Conservation (phyloP, 1,140 invertebrate genomes). For the Drosophila mojavensis region DNA sequence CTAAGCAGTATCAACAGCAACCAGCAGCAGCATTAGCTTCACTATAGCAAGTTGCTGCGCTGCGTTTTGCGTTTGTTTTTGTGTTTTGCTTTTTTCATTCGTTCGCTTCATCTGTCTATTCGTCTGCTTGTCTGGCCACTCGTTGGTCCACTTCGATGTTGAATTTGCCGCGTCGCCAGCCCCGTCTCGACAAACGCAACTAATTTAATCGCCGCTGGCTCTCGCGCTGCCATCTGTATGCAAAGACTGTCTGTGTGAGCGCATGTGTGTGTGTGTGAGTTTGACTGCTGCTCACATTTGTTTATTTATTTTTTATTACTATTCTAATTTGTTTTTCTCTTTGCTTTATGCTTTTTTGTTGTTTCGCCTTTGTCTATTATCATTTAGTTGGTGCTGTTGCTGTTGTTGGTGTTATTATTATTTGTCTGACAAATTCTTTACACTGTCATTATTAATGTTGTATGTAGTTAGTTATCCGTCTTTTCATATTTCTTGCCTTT, state of each 20-base stretch:
- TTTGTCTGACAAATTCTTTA: slow-evolving; percentile 73
- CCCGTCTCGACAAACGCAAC: slow-evolving; percentile 36
- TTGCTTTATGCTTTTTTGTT: slow-evolving; percentile 21
- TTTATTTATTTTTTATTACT: slow-evolving; percentile 71
- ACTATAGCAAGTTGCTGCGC: slow-evolving; percentile 65
- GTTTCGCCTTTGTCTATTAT: slow-evolving; percentile 32
- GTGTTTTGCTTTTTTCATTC: slow-evolving; percentile 31
- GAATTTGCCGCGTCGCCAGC: slow-evolving; percentile 37
- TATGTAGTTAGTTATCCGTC: slow-evolving; percentile 17
- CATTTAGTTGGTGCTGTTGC: slow-evolving; percentile 30
- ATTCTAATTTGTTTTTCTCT: slow-evolving; percentile 72
- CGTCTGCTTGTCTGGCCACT: slow-evolving; percentile 44
- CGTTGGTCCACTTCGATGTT: slow-evolving; percentile 72
- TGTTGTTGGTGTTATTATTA: slow-evolving; percentile 49
- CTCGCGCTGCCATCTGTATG: slow-evolving; percentile 26
- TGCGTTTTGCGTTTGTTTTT: slow-evolving; percentile 53
- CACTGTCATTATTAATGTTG: slow-evolving; percentile 55
- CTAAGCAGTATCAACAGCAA: slow-evolving; percentile 41
- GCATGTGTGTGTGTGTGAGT: slow-evolving; percentile 30
- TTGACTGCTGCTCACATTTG: slow-evolving; percentile 39
- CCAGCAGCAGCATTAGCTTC: slow-evolving; percentile 45
- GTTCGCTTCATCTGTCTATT: slow-evolving; percentile 25
- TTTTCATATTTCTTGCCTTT: slow-evolving; percentile 25
- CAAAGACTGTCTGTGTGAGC: slow-evolving; percentile 29
- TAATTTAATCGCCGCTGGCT: slow-evolving; percentile 72